Conservation (phyloP, 2,888 invertebrate species). For the Lithophane socia region DNA sequence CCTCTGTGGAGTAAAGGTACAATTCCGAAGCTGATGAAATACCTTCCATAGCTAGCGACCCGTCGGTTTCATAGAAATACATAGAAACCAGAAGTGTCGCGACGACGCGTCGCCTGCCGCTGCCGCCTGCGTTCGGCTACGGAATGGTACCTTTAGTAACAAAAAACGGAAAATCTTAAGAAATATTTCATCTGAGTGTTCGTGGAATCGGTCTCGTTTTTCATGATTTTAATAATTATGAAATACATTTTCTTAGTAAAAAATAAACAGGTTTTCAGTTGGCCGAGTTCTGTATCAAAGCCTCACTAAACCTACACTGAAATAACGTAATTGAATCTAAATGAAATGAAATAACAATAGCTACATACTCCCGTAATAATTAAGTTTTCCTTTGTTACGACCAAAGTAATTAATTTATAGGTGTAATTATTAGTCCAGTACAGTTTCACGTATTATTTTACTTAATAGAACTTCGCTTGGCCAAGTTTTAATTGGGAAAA, state of each 20-base stretch:
- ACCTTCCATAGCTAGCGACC: too few species aligned
- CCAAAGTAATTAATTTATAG: constrained; percentile 50
- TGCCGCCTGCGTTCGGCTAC: too few species aligned
- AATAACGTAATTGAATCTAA: constrained; percentile 33
- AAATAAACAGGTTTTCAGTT: constrained; percentile 23
- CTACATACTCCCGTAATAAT: constrained; percentile 22
- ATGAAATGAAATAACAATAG: constrained; percentile 29
- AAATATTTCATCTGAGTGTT: constrained; percentile 51
- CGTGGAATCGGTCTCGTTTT: constrained; percentile 45
- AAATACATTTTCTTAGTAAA: constrained; percentile 35
- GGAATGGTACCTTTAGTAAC: constrained; percentile 24
- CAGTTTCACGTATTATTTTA: constrained; percentile 60
- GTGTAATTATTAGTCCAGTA: constrained; percentile 46
- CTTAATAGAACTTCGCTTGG: constrained; percentile 70
- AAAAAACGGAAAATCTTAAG: constrained; percentile 37
- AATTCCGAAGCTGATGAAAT: too few species aligned
- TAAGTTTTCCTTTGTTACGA: constrained; percentile 37
- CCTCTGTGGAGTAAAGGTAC: background rate
- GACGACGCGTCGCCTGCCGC: too few species aligned
- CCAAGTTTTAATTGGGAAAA: constrained; percentile 78
- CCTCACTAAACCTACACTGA: background rate
- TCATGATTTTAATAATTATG: constrained; percentile 53
- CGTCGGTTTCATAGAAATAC: too few species aligned
- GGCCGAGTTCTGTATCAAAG: background rate
- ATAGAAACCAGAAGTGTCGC: too few species aligned